A percentile compares a stretch with the other conserved stretches of the same genome.
These are phyloP conservation scores for Labeo catla DNA, from an alignment of 2,113 vertebrate species.

Conservation along the genomic window DNA sequence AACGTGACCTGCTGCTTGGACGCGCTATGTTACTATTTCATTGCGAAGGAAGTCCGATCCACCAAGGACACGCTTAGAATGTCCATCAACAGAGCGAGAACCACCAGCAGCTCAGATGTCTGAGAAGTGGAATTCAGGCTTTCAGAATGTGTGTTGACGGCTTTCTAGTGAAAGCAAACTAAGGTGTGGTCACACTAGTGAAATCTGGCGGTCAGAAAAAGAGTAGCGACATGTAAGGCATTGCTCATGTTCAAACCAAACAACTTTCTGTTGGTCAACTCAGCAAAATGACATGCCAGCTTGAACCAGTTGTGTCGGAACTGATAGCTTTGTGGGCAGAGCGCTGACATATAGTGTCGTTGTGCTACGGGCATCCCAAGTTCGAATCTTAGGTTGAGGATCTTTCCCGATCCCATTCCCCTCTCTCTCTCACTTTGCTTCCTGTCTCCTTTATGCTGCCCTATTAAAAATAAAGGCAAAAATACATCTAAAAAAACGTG, in stretches of 20 bases:
- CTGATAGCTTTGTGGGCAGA: too few relatives aligned
- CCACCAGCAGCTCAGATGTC: conserved; percentile 68
- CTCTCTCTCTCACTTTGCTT: too few relatives aligned
- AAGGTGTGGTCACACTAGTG: neutral
- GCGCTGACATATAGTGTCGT: too few relatives aligned
- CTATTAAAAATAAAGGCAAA: too few relatives aligned
- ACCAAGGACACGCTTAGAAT: conserved; percentile 54
- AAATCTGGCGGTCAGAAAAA: neutral
- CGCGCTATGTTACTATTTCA: conserved; percentile 89
- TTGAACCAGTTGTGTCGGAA: neutral
- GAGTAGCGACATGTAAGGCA: too few relatives aligned
- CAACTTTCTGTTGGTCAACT: neutral
- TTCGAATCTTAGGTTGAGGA: too few relatives aligned
- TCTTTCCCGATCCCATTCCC: too few relatives aligned
- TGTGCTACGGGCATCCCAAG: too few relatives aligned
- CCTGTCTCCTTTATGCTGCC: too few relatives aligned
- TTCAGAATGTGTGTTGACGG: neutral
- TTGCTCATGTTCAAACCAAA: neutral
- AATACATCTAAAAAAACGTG: too few relatives aligned
- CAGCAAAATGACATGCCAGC: neutral
- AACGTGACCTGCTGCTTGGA: conserved; percentile 92
- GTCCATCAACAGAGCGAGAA: conserved; percentile 62
- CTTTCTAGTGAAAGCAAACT: neutral
- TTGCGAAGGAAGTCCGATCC: conserved; percentile 78
- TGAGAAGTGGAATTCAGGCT: conserved; percentile 48